Conservation (phyloP, 2,888 invertebrate genomes). For the Leptopterna dolabrata region DNA sequence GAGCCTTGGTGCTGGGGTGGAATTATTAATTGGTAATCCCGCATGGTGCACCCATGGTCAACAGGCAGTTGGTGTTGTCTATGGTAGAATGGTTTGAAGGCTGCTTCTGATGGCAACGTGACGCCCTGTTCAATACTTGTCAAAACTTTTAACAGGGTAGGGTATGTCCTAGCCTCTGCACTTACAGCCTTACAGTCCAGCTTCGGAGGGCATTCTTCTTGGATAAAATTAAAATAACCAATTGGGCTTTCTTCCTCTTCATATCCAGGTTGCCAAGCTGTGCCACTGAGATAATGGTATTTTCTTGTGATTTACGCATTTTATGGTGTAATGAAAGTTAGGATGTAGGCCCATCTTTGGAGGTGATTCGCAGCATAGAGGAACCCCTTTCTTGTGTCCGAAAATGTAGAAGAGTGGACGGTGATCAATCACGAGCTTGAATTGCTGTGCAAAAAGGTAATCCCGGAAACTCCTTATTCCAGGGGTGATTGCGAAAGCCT, state of each 20-base stretch:
- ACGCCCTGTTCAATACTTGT: neutral
- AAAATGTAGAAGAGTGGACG: conserved; percentile 24
- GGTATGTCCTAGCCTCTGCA: neutral
- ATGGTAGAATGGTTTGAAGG: neutral
- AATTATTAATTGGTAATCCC: conserved; percentile 51
- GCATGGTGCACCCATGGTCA: conserved; percentile 44
- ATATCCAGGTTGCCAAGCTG: neutral
- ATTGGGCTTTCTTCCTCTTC: neutral
- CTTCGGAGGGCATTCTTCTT: too few relatives aligned
- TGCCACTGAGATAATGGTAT: conserved; percentile 28
- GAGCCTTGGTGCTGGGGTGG: neutral
- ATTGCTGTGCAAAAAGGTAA: conserved; percentile 18
- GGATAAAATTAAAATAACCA: too few relatives aligned
- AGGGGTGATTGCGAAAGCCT: conserved; percentile 43
- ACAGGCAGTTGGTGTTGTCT: conserved; percentile 15
- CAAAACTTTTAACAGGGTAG: neutral
- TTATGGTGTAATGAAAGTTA: conserved; percentile 26
- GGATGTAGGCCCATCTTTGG: conserved; percentile 44
- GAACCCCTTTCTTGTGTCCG: conserved; percentile 40
- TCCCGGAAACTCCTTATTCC: conserved; percentile 38
- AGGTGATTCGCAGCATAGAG: conserved; percentile 51
- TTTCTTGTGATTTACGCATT: conserved; percentile 44
- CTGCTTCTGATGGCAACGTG: neutral
- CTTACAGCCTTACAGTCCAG: too few relatives aligned
- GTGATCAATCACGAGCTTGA: conserved; percentile 37